phyloP scores from a whole-genome alignment of 2,888 invertebrate genomes.

The Cerceris rybyensis region DNA sequence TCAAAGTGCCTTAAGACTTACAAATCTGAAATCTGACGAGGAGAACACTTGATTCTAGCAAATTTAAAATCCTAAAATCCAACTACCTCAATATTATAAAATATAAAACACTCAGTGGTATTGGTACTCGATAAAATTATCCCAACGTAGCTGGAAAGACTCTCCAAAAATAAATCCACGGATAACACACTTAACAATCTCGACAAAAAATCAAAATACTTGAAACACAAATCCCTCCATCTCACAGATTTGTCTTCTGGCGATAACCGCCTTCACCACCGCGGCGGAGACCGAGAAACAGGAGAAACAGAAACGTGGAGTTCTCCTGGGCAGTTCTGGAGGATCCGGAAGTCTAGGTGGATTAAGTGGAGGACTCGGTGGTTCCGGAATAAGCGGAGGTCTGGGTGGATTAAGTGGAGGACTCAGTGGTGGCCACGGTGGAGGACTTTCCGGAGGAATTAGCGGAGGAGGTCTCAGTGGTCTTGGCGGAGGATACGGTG shows the following conservation, averaged over 20 bases:
- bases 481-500: not conserved
- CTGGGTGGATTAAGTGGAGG: not conserved
- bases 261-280: slow-evolving; percentile 56
- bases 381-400: not conserved
- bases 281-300: slow-evolving; percentile 49
- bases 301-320: slow-evolving; percentile 47
- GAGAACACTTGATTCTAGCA: no score
- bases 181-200: no score
- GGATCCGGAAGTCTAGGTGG: not conserved
- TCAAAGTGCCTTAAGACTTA: no score
- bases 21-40: no score
- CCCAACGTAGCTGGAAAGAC: no score
- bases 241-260: slow-evolving; percentile 63
- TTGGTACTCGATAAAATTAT: no score
- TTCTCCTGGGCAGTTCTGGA: not conserved
- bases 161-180: no score
- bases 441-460: not conserved
- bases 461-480: not conserved
- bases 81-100: no score
- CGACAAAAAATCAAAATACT: no score
- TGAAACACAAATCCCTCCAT: not conserved
- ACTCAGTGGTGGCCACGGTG: not conserved
- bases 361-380: not conserved
- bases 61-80: no score
- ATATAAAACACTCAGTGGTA: no score